These are phyloP conservation scores for Lophius americanus DNA, from an alignment of 2,797 vertebrate genomes.

Conservation along the genomic window DNA sequence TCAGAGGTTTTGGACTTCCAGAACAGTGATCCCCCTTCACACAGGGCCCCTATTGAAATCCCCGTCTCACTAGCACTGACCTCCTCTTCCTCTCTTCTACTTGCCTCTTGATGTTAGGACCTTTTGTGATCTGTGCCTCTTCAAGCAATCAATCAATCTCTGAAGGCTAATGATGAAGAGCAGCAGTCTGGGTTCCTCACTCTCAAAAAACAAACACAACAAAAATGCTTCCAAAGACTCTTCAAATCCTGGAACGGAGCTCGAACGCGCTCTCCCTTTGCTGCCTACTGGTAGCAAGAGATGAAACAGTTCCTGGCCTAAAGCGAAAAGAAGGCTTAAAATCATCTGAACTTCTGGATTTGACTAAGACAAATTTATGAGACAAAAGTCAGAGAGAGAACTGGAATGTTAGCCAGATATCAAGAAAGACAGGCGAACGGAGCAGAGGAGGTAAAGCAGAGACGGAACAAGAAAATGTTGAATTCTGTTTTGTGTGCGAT, in stretches of 20 bases:
- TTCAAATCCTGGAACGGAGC: constrained; percentile 20
- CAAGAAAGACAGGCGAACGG: constrained; percentile 31
- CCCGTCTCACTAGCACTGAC: constrained; percentile 44
- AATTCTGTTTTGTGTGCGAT: constrained; percentile 60
- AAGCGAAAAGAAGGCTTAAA: constrained; percentile 37
- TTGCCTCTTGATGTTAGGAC: constrained; percentile 23
- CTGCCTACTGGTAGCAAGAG: constrained; percentile 32
- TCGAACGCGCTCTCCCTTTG: constrained; percentile 9
- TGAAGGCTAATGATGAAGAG: constrained; percentile 9
- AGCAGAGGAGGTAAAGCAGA: constrained; percentile 59
- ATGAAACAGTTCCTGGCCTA: constrained; percentile 23
- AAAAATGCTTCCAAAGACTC: background rate
- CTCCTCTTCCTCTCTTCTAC: constrained; percentile 3
- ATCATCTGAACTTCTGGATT: constrained; percentile 49
- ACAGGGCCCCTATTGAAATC: constrained; percentile 71
- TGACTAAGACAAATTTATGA: constrained; percentile 35
- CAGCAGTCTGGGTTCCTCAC: background rate
- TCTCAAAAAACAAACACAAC: constrained; percentile 2
- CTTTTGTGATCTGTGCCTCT: constrained; percentile 21
- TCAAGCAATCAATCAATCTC: constrained; percentile 47
- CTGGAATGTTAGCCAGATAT: constrained; percentile 38
- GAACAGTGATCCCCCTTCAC: constrained; percentile 70
- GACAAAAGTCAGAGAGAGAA: constrained; percentile 39
- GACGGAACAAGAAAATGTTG: constrained; percentile 52
- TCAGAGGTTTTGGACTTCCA: constrained; percentile 63